Evolutionary conservation across 2,888 invertebrate species (phyloP).

Genomic region (Drosophila testacea): DNA sequence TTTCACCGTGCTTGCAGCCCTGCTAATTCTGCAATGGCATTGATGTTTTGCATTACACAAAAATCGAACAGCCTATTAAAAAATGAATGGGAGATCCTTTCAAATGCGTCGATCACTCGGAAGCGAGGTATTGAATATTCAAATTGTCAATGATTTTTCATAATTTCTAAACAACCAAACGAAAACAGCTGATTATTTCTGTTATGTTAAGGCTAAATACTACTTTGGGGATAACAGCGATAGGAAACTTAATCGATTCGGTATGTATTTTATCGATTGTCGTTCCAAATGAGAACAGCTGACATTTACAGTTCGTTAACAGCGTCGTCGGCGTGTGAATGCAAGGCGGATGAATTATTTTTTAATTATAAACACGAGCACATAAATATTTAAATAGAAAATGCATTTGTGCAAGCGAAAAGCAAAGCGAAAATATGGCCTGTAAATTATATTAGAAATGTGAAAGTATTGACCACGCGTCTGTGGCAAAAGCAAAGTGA

Average conservation of each 20-base stretch:
- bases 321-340: conserved; percentile 54
- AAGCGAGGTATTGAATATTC: no score
- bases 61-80: no score
- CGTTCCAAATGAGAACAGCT: conserved; percentile 43
- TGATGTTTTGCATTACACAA: no score
- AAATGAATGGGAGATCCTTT: no score
- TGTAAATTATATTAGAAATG: conserved; percentile 72
- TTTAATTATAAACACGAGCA: conserved; percentile 42
- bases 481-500: conserved; percentile 46
- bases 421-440: conserved; percentile 73
- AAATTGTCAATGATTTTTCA: background rate
- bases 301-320: conserved; percentile 59
- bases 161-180: background rate
- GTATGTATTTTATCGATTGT: conserved; percentile 31
- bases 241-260: conserved; percentile 7
- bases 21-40: no score
- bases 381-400: conserved; percentile 62
- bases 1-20: no score
- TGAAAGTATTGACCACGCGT: conserved; percentile 66
- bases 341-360: conserved; percentile 50
- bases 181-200: conserved; percentile 32
- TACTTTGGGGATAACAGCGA: conserved; percentile 9
- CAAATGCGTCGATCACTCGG: background rate
- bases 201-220: conserved; percentile 17
- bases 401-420: conserved; percentile 73